Conservation (phyloP, 2,888 invertebrate species). For the Cheilosia variabilis region DNA sequence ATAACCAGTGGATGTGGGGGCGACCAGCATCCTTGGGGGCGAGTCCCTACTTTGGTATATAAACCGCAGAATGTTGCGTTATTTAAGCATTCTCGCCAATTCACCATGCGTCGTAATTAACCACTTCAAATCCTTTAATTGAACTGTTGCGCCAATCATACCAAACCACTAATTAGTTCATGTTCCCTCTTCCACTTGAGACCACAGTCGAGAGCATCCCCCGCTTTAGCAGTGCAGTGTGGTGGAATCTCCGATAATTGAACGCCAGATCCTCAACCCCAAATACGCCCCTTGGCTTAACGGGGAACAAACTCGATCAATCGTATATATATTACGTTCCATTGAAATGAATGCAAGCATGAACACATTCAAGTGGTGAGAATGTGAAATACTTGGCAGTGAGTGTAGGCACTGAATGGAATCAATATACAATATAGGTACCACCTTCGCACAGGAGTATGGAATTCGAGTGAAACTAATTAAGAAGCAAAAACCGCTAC, state of each 20-base stretch:
- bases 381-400: slow-evolving; percentile 23
- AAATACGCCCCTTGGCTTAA: slow-evolving; percentile 49
- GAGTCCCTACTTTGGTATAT: background rate
- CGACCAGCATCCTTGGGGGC: background rate
- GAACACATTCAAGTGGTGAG: slow-evolving; percentile 68
- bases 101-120: slow-evolving; percentile 70
- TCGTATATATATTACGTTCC: slow-evolving; percentile 62
- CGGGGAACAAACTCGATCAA: slow-evolving; percentile 70
- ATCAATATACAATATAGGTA: background rate
- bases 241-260: slow-evolving; percentile 70
- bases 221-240: slow-evolving; percentile 59
- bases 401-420: slow-evolving; percentile 29
- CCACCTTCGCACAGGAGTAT: slow-evolving; percentile 22
- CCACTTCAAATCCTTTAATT: slow-evolving; percentile 73
- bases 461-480: slow-evolving; percentile 72
- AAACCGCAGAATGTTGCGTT: slow-evolving; percentile 49
- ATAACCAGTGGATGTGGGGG: background rate
- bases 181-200: slow-evolving; percentile 70
- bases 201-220: slow-evolving; percentile 64
- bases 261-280: slow-evolving; percentile 67
- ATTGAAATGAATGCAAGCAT: slow-evolving; percentile 72
- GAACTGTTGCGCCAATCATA: slow-evolving; percentile 75
- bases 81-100: slow-evolving; percentile 55
- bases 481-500: slow-evolving; percentile 71
- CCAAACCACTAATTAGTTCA: slow-evolving; percentile 73